Evolutionary conservation across 1,140 invertebrate genomes (phyloP).

Genomic region (Antheraea mylitta): DNA sequence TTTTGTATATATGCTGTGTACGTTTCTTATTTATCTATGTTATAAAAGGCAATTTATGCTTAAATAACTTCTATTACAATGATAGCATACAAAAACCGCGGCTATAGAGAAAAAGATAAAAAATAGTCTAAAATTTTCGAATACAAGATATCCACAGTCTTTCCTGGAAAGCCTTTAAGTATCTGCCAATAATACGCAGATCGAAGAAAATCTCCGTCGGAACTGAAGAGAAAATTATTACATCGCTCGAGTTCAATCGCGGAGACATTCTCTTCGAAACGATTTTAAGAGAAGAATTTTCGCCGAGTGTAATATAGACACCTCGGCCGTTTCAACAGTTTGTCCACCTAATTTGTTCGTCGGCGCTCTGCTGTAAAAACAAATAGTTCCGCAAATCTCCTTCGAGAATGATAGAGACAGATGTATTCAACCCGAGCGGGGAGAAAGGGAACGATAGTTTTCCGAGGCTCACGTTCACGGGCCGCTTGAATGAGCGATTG

Average conservation of each 20-base stretch:
- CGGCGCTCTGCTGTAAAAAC: slow-evolving; percentile 73
- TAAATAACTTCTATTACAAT: too few species aligned
- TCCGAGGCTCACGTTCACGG: slow-evolving; percentile 36
- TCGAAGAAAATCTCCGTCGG: slow-evolving; percentile 44
- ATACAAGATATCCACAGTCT: slow-evolving; percentile 27
- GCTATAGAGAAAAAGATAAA: not conserved
- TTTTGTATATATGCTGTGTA: too few species aligned
- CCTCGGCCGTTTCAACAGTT: slow-evolving; percentile 73
- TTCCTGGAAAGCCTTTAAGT: slow-evolving; percentile 40
- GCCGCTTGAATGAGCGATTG: slow-evolving; percentile 61
- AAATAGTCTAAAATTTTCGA: not conserved
- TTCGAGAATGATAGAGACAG: slow-evolving; percentile 54
- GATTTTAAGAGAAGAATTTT: slow-evolving; percentile 70
- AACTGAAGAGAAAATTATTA: slow-evolving; percentile 64
- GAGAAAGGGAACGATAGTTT: slow-evolving; percentile 50
- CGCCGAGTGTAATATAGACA: slow-evolving; percentile 70
- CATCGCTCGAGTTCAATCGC: slow-evolving; percentile 56
- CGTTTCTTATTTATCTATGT: too few species aligned
- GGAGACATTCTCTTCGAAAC: slow-evolving; percentile 49
- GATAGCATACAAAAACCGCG: too few species aligned
- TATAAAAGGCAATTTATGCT: too few species aligned
- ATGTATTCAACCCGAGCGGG: slow-evolving; percentile 44
- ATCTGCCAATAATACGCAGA: slow-evolving; percentile 48
- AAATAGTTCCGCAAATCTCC: slow-evolving; percentile 67
- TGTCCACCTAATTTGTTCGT: slow-evolving; percentile 77